Evolutionary conservation across 2,888 invertebrate species (phyloP), one percentile per base, ranked within the genome.

Genomic region (Trichogramma dendrolimi): DNA sequence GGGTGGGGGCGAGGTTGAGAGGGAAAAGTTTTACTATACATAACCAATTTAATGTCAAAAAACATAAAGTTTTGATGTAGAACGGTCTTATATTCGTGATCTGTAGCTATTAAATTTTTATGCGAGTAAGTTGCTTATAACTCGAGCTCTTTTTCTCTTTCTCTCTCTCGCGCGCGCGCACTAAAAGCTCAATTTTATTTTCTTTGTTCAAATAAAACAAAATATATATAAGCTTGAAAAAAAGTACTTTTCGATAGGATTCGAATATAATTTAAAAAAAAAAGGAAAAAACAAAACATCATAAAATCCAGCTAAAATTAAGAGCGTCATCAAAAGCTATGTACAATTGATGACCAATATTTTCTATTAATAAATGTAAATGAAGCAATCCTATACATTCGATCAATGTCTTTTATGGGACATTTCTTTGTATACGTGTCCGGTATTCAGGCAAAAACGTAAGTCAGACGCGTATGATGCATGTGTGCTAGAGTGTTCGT

Each of bases 51-150:
- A 65, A 65, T 65, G 62, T 62, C 65, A 58, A 65, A 62, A 62
- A 65, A 62, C 65, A 65, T 65, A 65, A 65, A 65, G 65, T 65
- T 65, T 65, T 65, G 65, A 65, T 65, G 61, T 65, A 65, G 65
- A 65, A 65, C 58, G 62, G 60, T 60, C 58, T 62, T 46, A 46
- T 61, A 62, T 65, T 65, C 65, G 65, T 65, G 65, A 65, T 62
- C 65, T 65, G 65, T 65, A 60, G 65, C 62, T 65, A 62, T 65
- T 65, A 65, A 65, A 65, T 65, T 65, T 65, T 65, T 65, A 65
- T 65, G 62, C 54, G 65, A 62, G 62, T 27, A 65, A 65, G 65
- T 65, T 65, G 65, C 65, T 65, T 65, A 65, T 48, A 48, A 27
- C 27, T 27, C 27, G 27, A 27, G 27, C 27, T 27, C 27, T 27